phyloP scores from a whole-genome alignment of 92 coral and sea anemone genomes.

The Porites cylindrica region DNA sequence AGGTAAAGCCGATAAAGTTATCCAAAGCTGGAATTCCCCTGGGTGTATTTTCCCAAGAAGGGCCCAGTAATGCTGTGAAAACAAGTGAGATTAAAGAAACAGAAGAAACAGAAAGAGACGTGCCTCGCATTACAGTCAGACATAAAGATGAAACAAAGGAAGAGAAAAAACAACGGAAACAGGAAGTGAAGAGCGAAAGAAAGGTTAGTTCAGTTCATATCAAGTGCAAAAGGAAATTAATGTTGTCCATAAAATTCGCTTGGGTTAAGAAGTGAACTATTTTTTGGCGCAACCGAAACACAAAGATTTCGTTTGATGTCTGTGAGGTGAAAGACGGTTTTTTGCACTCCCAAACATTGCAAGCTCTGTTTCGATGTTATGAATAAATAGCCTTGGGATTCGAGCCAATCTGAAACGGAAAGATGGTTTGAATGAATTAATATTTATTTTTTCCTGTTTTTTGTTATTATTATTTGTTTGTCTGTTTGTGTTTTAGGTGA shows the following conservation, averaged over 20 bases:
- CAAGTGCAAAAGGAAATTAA: neutral
- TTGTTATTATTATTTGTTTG: no score
- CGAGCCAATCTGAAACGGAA: no score
- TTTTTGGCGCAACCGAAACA: no score
- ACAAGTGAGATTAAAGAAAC: constrained; percentile 33
- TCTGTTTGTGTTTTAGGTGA: constrained; percentile 51
- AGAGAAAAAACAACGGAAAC: constrained; percentile 85
- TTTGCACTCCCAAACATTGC: no score
- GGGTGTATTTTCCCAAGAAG: constrained; percentile 78
- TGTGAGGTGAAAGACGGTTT: no score
- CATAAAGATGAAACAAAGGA: constrained; percentile 85
- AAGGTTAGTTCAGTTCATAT: constrained; percentile 62
- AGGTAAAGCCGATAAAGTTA: constrained; percentile 77
- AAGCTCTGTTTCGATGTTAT: no score
- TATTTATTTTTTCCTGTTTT: no score
- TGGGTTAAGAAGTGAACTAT: neutral
- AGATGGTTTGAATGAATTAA: no score
- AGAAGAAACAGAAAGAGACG: constrained; percentile 54
- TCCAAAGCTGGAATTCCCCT: constrained; percentile 94
- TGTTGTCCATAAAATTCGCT: neutral
- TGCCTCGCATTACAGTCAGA: constrained; percentile 33
- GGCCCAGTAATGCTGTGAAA: constrained; percentile 30
- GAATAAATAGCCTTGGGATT: no score
- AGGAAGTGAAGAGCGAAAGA: constrained; percentile 87
- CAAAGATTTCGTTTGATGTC: no score